phyloP scores from a whole-genome alignment of 2,113 vertebrate genomes.

The Reinhardtius hippoglossoides region DNA sequence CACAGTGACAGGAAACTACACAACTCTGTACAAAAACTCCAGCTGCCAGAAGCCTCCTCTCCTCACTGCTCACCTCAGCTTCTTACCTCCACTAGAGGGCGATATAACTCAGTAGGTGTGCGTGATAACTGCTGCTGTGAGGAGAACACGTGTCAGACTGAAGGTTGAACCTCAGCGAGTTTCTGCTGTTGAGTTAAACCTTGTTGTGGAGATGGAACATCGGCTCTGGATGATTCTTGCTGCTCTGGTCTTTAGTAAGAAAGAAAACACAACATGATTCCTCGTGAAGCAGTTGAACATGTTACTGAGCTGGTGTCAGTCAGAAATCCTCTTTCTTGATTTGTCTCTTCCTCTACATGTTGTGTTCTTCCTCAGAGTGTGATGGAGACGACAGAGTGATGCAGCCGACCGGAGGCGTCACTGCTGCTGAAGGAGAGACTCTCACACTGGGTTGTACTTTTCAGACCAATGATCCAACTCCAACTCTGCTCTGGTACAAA shows the following conservation, averaged over 20 bases:
- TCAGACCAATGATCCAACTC: neutral
- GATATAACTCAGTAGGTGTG: neutral
- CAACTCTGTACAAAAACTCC: constrained; percentile 41
- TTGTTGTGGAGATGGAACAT: constrained; percentile 21
- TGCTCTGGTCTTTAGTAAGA: constrained; percentile 14
- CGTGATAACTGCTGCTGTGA: constrained; percentile 12
- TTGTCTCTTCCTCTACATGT: too few relatives aligned
- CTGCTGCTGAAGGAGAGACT: constrained; percentile 16
- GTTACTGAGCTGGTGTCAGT: neutral
- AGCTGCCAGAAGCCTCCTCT: neutral
- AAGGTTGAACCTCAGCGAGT: constrained; percentile 17
- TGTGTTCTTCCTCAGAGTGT: too few relatives aligned
- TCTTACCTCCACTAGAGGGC: too few relatives aligned
- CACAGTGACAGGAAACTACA: constrained; percentile 48
- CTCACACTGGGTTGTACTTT: constrained; percentile 11
- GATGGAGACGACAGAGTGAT: constrained; percentile 19
- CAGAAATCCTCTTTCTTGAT: too few relatives aligned
- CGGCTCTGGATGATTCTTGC: constrained; percentile 15
- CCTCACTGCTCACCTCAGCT: neutral
- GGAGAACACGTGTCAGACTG: constrained; percentile 18
- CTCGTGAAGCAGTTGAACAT: neutral
- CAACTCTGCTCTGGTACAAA: constrained; percentile 27
- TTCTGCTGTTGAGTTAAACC: constrained; percentile 15
- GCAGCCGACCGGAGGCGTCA: constrained; percentile 11
- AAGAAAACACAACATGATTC: neutral